Conservation (phyloP, 2,888 invertebrate species). For the Pinctada fucata region DNA sequence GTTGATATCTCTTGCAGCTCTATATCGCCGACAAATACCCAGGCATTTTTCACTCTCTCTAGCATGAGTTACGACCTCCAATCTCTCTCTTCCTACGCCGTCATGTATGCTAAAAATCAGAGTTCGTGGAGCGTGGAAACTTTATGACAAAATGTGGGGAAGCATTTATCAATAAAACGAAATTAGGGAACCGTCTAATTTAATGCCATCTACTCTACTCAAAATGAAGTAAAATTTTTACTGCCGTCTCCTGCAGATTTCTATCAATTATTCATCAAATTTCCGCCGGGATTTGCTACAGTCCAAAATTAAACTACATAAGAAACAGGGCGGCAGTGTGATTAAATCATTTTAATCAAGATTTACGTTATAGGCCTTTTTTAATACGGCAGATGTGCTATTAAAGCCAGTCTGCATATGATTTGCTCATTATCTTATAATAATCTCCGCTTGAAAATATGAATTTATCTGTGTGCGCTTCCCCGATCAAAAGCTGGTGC, state of each 20-base stretch:
- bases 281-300: neutral
- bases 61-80: neutral
- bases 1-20: neutral
- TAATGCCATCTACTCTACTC: neutral
- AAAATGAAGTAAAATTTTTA: neutral
- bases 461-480: too few species aligned
- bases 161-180: neutral
- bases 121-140: neutral
- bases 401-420: neutral
- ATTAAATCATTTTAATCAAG: neutral
- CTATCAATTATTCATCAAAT: neutral
- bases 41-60: neutral
- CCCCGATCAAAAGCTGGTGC: too few species aligned
- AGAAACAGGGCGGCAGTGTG: neutral
- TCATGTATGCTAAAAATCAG: neutral
- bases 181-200: neutral
- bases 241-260: neutral
- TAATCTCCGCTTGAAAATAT: neutral
- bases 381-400: neutral
- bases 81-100: neutral
- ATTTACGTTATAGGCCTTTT: neutral
- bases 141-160: neutral
- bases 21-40: too few species aligned
- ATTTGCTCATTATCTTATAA: neutral
- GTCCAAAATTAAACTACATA: neutral